These are phyloP conservation scores for Ochropacha duplaris DNA, from an alignment of 2,888 invertebrate species.

Conservation along the genomic window DNA sequence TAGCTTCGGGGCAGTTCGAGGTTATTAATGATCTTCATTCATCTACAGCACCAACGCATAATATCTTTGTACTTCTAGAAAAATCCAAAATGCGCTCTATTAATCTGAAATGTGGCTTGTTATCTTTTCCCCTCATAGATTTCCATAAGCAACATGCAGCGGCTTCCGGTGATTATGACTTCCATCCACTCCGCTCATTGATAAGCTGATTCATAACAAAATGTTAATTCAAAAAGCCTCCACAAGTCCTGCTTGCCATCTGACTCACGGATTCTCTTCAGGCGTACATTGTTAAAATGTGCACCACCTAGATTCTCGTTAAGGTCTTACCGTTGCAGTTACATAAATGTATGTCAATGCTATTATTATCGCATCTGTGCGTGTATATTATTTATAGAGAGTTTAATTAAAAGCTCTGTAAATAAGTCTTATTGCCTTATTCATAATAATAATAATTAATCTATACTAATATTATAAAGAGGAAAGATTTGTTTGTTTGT, in stretches of 20 bases:
- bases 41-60: neutral
- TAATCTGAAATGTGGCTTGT: neutral
- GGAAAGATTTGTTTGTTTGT: too few species aligned
- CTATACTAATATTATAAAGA: too few species aligned
- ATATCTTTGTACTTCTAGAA: neutral
- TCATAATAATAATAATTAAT: neutral
- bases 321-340: neutral
- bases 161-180: too few species aligned
- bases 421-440: neutral
- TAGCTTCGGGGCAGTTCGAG: neutral
- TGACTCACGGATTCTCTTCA: conserved; percentile 1
- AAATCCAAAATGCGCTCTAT: neutral
- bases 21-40: neutral
- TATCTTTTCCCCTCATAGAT: too few species aligned
- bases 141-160: too few species aligned
- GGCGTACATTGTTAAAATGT: neutral
- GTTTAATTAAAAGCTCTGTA: neutral
- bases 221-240: neutral
- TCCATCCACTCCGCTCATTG: neutral
- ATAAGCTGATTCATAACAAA: neutral
- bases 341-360: neutral
- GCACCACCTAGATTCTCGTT: neutral
- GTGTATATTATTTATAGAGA: neutral
- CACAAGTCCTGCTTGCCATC: neutral
- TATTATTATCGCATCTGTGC: neutral